Conservation (phyloP, 2,797 vertebrate genomes). For the Lithobates pipiens region DNA sequence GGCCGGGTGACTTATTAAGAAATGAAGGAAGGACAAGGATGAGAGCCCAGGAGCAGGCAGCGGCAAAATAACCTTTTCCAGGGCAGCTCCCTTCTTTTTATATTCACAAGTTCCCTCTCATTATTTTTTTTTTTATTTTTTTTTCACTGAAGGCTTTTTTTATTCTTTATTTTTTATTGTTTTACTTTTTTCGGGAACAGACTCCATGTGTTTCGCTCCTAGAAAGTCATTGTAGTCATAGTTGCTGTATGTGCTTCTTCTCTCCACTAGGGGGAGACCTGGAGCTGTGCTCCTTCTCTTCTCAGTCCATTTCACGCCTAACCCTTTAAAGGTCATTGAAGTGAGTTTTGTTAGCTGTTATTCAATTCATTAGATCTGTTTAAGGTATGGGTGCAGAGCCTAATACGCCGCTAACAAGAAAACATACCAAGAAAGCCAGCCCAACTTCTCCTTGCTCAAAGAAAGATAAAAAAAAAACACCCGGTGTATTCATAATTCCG, state of each 20-base stretch:
- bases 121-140: too few relatives aligned
- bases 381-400: neutral
- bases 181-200: too few relatives aligned
- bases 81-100: too few relatives aligned
- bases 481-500: neutral
- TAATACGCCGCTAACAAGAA: neutral
- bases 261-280: constrained; percentile 71
- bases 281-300: constrained; percentile 63
- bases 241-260: neutral
- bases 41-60: too few relatives aligned
- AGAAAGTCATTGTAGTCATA: neutral
- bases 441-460: neutral
- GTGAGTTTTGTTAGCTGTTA: constrained; percentile 11
- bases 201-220: too few relatives aligned
- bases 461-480: neutral
- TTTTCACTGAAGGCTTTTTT: too few relatives aligned
- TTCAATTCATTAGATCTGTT: neutral
- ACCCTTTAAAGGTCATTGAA: constrained; percentile 27
- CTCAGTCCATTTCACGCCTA: neutral
- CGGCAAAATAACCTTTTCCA: too few relatives aligned
- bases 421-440: too few relatives aligned
- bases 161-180: too few relatives aligned
- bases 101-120: too few relatives aligned
- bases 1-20: too few relatives aligned
- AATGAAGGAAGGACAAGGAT: too few relatives aligned